Evolutionary conservation across 2,888 invertebrate species (phyloP).

Genomic region (Epinotia brunnichana): DNA sequence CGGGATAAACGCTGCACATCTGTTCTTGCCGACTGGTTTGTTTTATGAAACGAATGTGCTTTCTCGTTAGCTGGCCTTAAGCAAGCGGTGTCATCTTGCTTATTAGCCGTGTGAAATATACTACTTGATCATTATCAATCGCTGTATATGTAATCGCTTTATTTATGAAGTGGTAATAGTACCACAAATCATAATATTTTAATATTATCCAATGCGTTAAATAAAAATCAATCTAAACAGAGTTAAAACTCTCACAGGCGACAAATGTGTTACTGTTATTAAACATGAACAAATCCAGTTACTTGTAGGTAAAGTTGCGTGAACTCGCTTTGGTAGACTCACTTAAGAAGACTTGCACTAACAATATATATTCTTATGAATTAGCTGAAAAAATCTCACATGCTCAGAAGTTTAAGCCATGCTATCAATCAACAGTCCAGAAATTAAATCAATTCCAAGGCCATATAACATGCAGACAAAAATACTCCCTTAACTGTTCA

Average conservation of each 20-base stretch:
- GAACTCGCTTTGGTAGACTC: background rate
- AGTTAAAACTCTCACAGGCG: too few relatives aligned
- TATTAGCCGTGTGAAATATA: background rate
- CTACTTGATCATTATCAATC: background rate
- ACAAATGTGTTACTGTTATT: too few relatives aligned
- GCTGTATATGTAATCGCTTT: background rate
- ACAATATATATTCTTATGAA: background rate
- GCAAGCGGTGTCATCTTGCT: background rate
- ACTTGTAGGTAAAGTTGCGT: background rate
- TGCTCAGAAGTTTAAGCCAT: background rate
- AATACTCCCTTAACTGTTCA: background rate
- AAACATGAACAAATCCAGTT: background rate
- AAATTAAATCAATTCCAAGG: background rate
- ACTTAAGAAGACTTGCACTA: background rate
- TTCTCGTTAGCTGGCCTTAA: constrained; percentile 21
- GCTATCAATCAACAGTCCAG: background rate
- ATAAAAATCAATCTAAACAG: too few relatives aligned
- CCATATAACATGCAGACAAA: background rate
- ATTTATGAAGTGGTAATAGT: too few relatives aligned
- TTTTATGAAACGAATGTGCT: constrained; percentile 10
- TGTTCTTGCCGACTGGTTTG: constrained; percentile 18
- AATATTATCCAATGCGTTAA: too few relatives aligned
- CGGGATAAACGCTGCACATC: constrained; percentile 28
- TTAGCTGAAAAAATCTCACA: background rate
- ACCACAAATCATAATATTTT: too few relatives aligned